Evolutionary conservation across 1,140 invertebrate species (phyloP), one percentile per base, ranked within the genome.

Genomic region (Lethocerus indicus): DNA sequence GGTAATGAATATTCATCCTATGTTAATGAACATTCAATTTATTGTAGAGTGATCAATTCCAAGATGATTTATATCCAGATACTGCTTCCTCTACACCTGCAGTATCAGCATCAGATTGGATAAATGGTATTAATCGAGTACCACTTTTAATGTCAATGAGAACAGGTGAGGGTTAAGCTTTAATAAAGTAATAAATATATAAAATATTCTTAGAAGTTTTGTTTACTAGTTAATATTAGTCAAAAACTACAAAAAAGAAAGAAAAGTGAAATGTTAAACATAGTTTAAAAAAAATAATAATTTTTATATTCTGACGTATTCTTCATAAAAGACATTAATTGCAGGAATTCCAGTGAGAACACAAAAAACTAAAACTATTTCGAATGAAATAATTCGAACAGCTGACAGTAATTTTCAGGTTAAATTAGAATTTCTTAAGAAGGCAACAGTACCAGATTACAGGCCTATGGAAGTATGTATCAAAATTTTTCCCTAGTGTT

Each of bases 61-160:
- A 86, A 74, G 83, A 87, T 59, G 92, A 97, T 66, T 67, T 97
- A 26, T 97, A 88, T 66, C 91, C 91, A 1, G 88, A 94, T 58
- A 96, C 92, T 3, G 74, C 79, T 6, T 83, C 86, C 48, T 78
- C 80, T 1, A 78, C 78, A 49, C 83, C 90, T 1, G 80, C 86
- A 4, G 63, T 94, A 2, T 76, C 78, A n/a, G 83, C 88, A 12
- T 76, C 79, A 52, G 88, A 93, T 62, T 94, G 90, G 88, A 73
- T 88, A 25, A 76, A 70, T 58, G 90, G 90, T 3, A 76, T 83
- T 56, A 89, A 89, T 60, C 74, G 76, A 46, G 74, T 75, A 36
- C 89, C 88, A 0, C 66, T 90, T 40, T 67, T 91, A 12, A 83
- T 91, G 59, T 88, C 85, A 20, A 71, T 94, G 67, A 81, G 81